phyloP scores from a whole-genome alignment of 2,797 vertebrate genomes.

The Acipenser transmontanus region DNA sequence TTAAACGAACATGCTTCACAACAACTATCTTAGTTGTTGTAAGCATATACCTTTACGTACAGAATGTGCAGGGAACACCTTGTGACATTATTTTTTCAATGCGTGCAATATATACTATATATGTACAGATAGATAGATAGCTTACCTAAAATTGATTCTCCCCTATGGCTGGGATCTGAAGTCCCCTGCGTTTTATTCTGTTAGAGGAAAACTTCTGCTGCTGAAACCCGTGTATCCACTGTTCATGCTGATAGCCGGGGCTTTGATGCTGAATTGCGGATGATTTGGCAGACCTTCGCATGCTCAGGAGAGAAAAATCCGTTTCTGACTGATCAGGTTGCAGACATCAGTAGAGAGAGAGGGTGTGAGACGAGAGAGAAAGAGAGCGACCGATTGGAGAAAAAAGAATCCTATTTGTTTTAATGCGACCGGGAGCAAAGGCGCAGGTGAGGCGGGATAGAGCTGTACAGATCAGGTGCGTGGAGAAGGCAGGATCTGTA shows the following conservation, averaged over 20 bases:
- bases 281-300: constrained; percentile 89
- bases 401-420: constrained; percentile 20
- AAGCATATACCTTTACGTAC: too few relatives aligned
- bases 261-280: constrained; percentile 73
- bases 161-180: constrained; percentile 51
- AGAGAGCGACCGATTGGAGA: constrained; percentile 8
- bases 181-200: constrained; percentile 60
- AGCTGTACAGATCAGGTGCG: constrained; percentile 31
- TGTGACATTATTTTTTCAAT: too few relatives aligned
- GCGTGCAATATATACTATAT: too few relatives aligned
- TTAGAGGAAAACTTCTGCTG: constrained; percentile 64
- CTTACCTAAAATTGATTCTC: constrained; percentile 73
- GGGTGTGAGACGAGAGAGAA: constrained; percentile 15
- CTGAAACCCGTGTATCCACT: constrained; percentile 60
- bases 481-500: constrained; percentile 30
- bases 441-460: constrained; percentile 12
- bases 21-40: too few relatives aligned
- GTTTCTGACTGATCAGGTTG: constrained; percentile 64
- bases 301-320: constrained; percentile 83
- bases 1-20: too few relatives aligned
- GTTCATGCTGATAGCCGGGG: constrained; percentile 59
- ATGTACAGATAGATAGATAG: constrained; percentile 6
- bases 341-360: constrained; percentile 58
- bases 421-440: constrained; percentile 32
- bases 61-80: too few relatives aligned